Base-by-base conservation (phyloP, 92 coral and sea anemone genomes). In the Nematostella vectensis region DNA sequence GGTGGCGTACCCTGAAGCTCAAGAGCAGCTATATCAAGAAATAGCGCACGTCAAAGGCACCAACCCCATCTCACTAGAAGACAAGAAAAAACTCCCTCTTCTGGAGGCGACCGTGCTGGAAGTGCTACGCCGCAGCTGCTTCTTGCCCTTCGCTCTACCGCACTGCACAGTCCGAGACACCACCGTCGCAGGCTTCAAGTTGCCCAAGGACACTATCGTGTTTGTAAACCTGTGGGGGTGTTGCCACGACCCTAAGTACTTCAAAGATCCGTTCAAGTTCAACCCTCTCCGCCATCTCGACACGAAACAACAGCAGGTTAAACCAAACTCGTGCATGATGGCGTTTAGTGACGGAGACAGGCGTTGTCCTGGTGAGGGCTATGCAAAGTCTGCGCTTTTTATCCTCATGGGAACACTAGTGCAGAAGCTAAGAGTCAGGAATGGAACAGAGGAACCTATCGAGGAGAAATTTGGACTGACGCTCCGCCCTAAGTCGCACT, bases 321-420 rank as follows among this genome's bases (percentile, higher is more conserved):
- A 72, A 44, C 87, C 86, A 38, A 76, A 76, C 29, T 67, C 71
- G 11, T 91, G 88, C 43, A 68, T 88, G 26, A 49, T 91, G 51
- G 77, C 98, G 15, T 91, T 81, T 58, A 86, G 95, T 3, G 87
- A 82, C 26, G 98, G 98, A 2, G 89, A 88, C 67, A 85, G 98
- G 39, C 81, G 72, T 54, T 91, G 98, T 27, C 98, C 94, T 17
- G 98, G 81, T 29, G 96, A 91, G 58, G 57, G 78, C 9, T 88
- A 72, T 42, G 94, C 96, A 8, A 83, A 86, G 57, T 71, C 88
- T 3, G 82, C 81, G 21, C 53, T 91, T 33, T 91, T 86, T 52
- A 61, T 86, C 42, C 59, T 91, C 31, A 69, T 91, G 26, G 98
- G 98, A 39, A 88, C 87, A 11, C 23, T 91, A 39, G 53, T 91